A percentile compares a stretch with the other conserved stretches of the same genome.
These are phyloP conservation scores for Poeciliopsis retropinna DNA, from an alignment of 2,113 vertebrate species.

Conservation along the genomic window DNA sequence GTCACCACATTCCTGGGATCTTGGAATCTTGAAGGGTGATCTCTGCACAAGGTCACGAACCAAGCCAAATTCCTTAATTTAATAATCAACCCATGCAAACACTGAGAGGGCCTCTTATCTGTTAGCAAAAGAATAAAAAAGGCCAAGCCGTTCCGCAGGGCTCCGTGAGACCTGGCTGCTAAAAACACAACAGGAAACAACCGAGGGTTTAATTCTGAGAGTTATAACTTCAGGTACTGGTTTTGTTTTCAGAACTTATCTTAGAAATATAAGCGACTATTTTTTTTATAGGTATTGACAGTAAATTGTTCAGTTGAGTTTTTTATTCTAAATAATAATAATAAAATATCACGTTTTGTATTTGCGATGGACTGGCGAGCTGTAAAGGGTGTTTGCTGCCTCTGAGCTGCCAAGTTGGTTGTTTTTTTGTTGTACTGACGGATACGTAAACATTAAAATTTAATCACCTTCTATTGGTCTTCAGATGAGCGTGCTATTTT, in stretches of 20 bases:
- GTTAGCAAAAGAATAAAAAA: neutral
- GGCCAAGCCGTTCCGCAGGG: neutral
- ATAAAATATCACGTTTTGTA: neutral
- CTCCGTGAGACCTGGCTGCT: neutral
- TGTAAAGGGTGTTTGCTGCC: too few relatives aligned
- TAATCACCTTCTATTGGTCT: too few relatives aligned
- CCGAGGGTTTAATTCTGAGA: neutral
- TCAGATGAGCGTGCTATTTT: too few relatives aligned
- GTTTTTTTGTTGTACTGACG: too few relatives aligned
- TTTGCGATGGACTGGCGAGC: too few relatives aligned
- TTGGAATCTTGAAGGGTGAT: slow-evolving; percentile 22
- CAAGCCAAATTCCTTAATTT: slow-evolving; percentile 32
- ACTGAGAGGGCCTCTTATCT: neutral
- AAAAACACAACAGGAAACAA: neutral
- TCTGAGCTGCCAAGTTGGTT: neutral
- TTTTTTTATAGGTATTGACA: neutral
- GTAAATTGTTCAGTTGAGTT: neutral
- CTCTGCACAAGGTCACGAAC: slow-evolving; percentile 28
- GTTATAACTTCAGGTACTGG: neutral
- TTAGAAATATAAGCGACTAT: neutral
- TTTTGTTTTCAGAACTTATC: neutral
- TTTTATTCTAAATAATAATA: neutral
- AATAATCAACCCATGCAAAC: slow-evolving; percentile 44
- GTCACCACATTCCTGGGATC: slow-evolving; percentile 37
- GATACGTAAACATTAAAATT: too few relatives aligned